These are phyloP conservation scores for Scaptomyza graminum DNA, from an alignment of 1,140 invertebrate species.

Conservation along the genomic window DNA sequence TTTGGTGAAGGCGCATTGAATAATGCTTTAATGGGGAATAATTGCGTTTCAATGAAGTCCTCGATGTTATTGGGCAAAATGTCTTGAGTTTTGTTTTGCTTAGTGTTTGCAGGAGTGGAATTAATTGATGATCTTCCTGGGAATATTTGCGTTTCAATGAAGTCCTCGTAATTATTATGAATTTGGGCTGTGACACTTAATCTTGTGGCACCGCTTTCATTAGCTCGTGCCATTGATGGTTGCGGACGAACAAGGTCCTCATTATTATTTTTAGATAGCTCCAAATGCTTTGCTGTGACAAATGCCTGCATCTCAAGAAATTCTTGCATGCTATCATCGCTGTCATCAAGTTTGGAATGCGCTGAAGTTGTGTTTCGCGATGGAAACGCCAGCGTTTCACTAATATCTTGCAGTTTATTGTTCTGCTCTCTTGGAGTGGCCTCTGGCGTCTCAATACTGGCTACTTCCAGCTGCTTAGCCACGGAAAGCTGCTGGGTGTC, in stretches of 20 bases:
- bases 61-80: neutral
- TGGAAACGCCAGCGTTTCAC: conserved; percentile 16
- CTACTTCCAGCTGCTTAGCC: conserved; percentile 23
- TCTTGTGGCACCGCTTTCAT: neutral
- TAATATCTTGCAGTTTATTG: conserved; percentile 5
- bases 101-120: neutral
- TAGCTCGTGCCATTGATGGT: neutral
- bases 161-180: conserved; percentile 26
- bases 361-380: neutral
- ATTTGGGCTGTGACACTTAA: conserved; percentile 6
- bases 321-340: conserved; percentile 1
- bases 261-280: neutral
- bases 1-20: neutral
- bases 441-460: conserved; percentile 44
- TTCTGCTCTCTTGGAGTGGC: conserved; percentile 22
- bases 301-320: conserved; percentile 10
- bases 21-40: neutral
- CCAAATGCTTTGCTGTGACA: neutral
- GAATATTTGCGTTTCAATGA: conserved; percentile 51
- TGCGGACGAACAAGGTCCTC: neutral
- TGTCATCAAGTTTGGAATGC: neutral
- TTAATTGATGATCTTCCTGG: neutral
- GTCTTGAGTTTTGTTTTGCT: neutral
- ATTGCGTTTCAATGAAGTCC: conserved; percentile 26
- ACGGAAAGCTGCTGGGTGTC: conserved; percentile 25